Percentiles rank a stretch among this genome's conserved stretches.
These are phyloP conservation scores for Dendroctonus valens DNA, from an alignment of 1,140 invertebrate genomes.

Conservation along the genomic window DNA sequence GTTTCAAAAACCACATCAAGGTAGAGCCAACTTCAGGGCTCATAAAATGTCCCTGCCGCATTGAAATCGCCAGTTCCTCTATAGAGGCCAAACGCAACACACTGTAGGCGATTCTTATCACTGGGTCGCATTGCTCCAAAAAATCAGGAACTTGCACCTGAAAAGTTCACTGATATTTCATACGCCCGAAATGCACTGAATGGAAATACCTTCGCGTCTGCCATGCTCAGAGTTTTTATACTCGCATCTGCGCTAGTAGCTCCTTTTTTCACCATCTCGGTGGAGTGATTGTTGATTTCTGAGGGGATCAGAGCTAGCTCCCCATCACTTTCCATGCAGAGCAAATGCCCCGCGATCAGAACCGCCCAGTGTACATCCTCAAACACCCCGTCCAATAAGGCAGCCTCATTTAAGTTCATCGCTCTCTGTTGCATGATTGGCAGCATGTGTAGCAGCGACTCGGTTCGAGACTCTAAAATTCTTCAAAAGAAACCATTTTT, in stretches of 20 bases:
- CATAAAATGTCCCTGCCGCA: constrained; percentile 61
- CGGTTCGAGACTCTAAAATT: constrained; percentile 65
- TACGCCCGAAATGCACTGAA: neutral
- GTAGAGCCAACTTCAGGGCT: constrained; percentile 80
- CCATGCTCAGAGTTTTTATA: constrained; percentile 55
- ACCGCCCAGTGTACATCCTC: constrained; percentile 90
- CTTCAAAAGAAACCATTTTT: constrained; percentile 42
- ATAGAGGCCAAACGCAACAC: constrained; percentile 69
- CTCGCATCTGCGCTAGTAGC: constrained; percentile 34
- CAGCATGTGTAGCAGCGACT: constrained; percentile 61
- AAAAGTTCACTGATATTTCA: constrained; percentile 29
- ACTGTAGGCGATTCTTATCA: constrained; percentile 65
- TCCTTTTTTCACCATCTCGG: constrained; percentile 51
- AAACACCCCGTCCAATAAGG: constrained; percentile 62
- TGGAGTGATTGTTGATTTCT: constrained; percentile 72
- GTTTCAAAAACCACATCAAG: constrained; percentile 77
- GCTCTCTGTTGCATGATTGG: constrained; percentile 62
- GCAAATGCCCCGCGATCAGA: constrained; percentile 72
- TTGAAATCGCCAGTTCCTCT: constrained; percentile 63
- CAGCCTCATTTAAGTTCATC: constrained; percentile 57
- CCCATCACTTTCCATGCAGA: constrained; percentile 70
- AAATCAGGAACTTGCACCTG: constrained; percentile 49
- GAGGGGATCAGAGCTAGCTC: constrained; percentile 75
- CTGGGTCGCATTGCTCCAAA: constrained; percentile 57
- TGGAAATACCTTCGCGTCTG: constrained; percentile 33